Conservation (phyloP, 2,113 vertebrate genomes). For the Atractosteus spatula region DNA sequence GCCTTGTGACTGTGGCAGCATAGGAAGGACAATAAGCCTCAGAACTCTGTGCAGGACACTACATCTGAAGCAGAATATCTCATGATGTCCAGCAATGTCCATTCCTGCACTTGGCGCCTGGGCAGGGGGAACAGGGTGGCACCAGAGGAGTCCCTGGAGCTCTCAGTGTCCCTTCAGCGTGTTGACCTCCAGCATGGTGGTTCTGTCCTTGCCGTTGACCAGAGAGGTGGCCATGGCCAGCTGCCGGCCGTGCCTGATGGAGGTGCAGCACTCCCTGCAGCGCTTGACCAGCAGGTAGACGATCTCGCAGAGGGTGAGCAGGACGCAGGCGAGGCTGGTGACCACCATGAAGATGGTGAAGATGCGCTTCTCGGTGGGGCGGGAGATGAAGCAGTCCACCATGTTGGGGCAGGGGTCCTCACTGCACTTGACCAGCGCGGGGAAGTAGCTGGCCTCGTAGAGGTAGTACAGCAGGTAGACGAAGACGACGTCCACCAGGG, state of each 20-base stretch:
- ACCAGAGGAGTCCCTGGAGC: constrained; percentile 22
- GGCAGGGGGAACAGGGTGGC: constrained; percentile 45
- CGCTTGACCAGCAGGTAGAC: constrained; percentile 82
- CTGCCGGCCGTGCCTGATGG: constrained; percentile 11
- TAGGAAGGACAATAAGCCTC: too few relatives aligned
- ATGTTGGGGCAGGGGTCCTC: constrained; percentile 79
- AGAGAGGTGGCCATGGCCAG: constrained; percentile 29
- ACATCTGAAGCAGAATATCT: too few relatives aligned
- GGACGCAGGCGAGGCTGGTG: constrained; percentile 74
- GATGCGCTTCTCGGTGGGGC: constrained; percentile 89
- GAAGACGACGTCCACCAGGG: constrained; percentile 72
- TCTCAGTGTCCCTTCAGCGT: neutral
- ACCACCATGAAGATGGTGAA: constrained; percentile 94
- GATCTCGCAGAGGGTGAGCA: constrained; percentile 80
- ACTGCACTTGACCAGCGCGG: constrained; percentile 77
- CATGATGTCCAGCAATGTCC: neutral
- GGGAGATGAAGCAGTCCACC: constrained; percentile 93
- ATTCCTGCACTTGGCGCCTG: constrained; percentile 7
- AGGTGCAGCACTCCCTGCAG: constrained; percentile 50
- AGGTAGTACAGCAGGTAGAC: constrained; percentile 79
- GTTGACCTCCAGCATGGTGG: constrained; percentile 35
- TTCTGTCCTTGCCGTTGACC: constrained; percentile 34
- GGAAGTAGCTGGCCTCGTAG: constrained; percentile 83
- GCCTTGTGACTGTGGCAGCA: too few relatives aligned
- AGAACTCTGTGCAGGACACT: too few relatives aligned